These are phyloP conservation scores for Pygocentrus nattereri DNA, from an alignment of 2,797 vertebrate species.

Conservation along the genomic window DNA sequence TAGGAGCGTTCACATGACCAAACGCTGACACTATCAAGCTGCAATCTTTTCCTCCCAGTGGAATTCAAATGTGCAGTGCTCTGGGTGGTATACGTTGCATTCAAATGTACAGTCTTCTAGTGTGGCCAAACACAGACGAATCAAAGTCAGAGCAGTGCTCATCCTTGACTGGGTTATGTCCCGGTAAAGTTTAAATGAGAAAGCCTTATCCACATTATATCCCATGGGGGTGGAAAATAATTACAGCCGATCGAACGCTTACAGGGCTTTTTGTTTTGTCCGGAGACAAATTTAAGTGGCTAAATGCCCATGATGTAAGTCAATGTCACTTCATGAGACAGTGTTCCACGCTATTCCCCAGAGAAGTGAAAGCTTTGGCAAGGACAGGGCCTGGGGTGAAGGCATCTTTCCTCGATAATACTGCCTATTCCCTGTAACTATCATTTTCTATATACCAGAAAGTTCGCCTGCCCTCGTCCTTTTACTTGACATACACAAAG, in stretches of 20 bases:
- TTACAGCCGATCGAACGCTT: constrained; percentile 56
- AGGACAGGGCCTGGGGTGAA: constrained; percentile 27
- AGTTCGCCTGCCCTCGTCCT: neutral
- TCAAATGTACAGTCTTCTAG: neutral
- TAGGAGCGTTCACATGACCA: neutral
- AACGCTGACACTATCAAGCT: constrained; percentile 9
- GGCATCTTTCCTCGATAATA: constrained; percentile 29
- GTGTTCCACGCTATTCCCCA: neutral
- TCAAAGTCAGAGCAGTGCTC: constrained; percentile 45
- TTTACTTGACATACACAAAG: neutral
- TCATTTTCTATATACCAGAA: neutral
- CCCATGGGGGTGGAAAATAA: constrained; percentile 52
- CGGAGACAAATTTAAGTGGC: constrained; percentile 54
- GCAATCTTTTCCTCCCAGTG: neutral
- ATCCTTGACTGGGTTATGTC: constrained; percentile 17
- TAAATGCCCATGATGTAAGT: constrained; percentile 55
- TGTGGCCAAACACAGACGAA: constrained; percentile 14
- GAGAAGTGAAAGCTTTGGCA: constrained; percentile 22
- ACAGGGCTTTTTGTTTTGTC: constrained; percentile 58
- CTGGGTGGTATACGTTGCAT: neutral
- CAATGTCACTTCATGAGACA: constrained; percentile 52
- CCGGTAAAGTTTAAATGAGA: constrained; percentile 13
- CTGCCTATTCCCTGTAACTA: constrained; percentile 20
- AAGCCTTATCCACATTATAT: constrained; percentile 30
- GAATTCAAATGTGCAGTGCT: neutral